Conservation (phyloP, 2,888 invertebrate genomes). For the Pogonocherus hispidulus region DNA sequence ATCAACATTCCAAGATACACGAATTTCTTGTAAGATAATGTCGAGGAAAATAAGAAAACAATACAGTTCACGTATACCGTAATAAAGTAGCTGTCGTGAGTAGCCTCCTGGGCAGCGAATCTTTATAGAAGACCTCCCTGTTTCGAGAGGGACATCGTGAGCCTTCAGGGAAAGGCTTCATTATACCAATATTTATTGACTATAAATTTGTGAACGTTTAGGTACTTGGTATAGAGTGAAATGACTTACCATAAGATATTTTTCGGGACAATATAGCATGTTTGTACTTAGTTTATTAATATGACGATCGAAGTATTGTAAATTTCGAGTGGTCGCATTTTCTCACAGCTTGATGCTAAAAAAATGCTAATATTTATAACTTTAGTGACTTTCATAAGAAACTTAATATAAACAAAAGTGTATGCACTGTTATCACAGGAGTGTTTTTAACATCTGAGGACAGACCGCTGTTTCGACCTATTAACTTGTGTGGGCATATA, state of each 20-base stretch:
- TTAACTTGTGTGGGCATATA: too few species aligned
- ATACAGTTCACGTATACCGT: conserved; percentile 10
- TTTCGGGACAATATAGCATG: neutral
- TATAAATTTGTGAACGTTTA: neutral
- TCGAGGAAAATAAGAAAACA: neutral
- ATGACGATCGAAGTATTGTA: too few species aligned
- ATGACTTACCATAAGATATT: neutral
- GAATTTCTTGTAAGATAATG: neutral
- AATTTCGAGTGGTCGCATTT: too few species aligned
- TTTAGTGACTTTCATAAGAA: too few species aligned
- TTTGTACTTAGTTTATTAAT: neutral
- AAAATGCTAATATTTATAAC: too few species aligned
- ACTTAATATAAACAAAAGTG: too few species aligned
- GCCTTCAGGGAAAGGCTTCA: neutral
- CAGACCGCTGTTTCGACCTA: too few species aligned
- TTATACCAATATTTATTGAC: neutral
- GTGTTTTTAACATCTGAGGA: too few species aligned
- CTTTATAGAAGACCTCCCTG: conserved; percentile 4
- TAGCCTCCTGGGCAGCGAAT: neutral
- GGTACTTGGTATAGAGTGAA: neutral
- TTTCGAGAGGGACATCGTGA: neutral
- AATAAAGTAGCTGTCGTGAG: conserved; percentile 33
- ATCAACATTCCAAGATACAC: neutral
- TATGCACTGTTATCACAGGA: too few species aligned
- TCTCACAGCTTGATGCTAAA: too few species aligned